Conservation (phyloP, 2,888 invertebrate species). For the Electrophaes corylata region DNA sequence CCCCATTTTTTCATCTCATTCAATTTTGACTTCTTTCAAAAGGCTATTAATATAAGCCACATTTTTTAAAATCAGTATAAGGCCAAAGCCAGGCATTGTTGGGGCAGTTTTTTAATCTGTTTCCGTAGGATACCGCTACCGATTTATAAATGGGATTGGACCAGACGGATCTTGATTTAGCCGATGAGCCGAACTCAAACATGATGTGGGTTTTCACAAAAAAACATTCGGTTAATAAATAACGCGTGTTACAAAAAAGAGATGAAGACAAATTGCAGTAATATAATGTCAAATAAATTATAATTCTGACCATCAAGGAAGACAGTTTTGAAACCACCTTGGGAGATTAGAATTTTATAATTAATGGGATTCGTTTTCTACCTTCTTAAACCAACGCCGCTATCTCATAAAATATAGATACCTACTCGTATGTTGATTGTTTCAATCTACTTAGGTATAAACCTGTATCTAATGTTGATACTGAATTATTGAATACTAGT, state of each 20-base stretch:
- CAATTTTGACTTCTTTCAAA: conserved; percentile 84
- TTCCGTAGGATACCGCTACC: conserved; percentile 84
- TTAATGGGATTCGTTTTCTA: conserved; percentile 33
- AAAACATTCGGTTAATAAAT: conserved; percentile 72
- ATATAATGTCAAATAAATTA: conserved; percentile 67
- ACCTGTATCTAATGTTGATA: too few species aligned
- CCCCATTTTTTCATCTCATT: conserved; percentile 82
- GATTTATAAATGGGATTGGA: conserved; percentile 77
- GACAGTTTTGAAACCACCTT: conserved; percentile 40
- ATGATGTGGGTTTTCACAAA: conserved; percentile 79
- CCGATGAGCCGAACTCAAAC: conserved; percentile 74
- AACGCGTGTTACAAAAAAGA: conserved; percentile 72
- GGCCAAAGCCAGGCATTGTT: conserved; percentile 78
- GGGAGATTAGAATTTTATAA: conserved; percentile 37
- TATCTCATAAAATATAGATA: not conserved
- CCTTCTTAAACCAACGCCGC: conserved; percentile 9
- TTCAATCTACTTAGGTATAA: not conserved
- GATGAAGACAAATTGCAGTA: conserved; percentile 77
- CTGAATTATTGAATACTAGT: too few species aligned
- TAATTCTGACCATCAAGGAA: conserved; percentile 44
- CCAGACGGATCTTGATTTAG: conserved; percentile 70
- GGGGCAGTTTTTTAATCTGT: conserved; percentile 78
- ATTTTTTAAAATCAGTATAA: conserved; percentile 80
- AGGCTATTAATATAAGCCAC: conserved; percentile 83
- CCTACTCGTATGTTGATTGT: conserved; percentile 1